phyloP scores from a whole-genome alignment of 2,113 vertebrate genomes.

The Girardinichthys multiradiatus region DNA sequence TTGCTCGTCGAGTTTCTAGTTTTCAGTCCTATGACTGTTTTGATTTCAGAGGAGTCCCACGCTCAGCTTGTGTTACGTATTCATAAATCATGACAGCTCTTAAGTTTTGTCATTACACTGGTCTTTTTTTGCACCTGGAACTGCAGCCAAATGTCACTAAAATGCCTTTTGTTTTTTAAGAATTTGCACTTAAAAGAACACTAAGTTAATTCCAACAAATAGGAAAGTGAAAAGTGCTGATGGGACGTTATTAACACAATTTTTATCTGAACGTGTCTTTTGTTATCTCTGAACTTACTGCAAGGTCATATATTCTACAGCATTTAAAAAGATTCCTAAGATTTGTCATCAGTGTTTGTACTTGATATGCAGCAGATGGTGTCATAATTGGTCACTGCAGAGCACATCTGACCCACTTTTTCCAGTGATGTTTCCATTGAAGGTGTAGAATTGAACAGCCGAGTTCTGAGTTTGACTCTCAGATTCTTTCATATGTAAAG shows the following conservation, averaged over 20 bases:
- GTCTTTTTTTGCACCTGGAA: background rate
- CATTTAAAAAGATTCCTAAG: slow-evolving; percentile 12
- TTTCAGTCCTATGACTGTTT: background rate
- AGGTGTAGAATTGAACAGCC: background rate
- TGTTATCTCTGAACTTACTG: background rate
- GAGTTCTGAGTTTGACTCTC: background rate
- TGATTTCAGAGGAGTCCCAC: no score
- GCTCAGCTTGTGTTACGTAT: no score
- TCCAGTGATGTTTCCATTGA: slow-evolving; percentile 18
- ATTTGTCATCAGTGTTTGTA: slow-evolving; percentile 2
- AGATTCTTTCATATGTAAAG: slow-evolving; percentile 7
- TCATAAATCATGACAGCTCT: background rate
- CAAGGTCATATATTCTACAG: slow-evolving; percentile 9
- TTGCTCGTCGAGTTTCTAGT: background rate
- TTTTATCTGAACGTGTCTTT: background rate
- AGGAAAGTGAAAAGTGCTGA: background rate
- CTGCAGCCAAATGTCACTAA: background rate
- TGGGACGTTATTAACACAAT: background rate
- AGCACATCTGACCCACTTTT: slow-evolving; percentile 40
- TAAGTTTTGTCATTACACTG: background rate
- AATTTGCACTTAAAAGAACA: slow-evolving; percentile 5
- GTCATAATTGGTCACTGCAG: slow-evolving; percentile 30
- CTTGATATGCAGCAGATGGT: slow-evolving; percentile 32
- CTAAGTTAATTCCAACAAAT: background rate
- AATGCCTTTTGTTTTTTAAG: background rate